A percentile compares a stretch with the other conserved stretches of the same genome.
Conservation (phyloP, 2,113 vertebrate species). For the Halcyon malimbica region DNA sequence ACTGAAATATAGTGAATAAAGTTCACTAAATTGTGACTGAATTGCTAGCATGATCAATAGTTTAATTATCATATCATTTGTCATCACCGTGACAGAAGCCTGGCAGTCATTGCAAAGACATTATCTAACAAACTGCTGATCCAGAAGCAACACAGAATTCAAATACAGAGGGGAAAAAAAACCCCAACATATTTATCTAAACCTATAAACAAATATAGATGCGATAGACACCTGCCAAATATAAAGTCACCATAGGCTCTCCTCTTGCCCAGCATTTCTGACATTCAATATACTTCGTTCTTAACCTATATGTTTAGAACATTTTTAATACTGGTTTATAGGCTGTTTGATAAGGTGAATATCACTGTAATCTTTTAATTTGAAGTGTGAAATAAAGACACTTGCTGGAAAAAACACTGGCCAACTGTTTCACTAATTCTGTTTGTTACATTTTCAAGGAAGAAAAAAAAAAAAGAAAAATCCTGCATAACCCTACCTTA, state of each 20-base stretch:
- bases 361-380: neutral
- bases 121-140: neutral
- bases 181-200: neutral
- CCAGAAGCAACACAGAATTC: neutral
- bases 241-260: neutral
- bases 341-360: neutral
- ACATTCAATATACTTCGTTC: neutral
- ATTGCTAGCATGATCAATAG: neutral
- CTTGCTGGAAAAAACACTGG: neutral
- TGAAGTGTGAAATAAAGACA: neutral
- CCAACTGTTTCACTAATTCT: neutral
- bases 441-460: neutral
- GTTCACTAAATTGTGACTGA: neutral
- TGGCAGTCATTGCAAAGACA: neutral
- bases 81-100: neutral
- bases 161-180: neutral
- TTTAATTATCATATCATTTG: conserved; percentile 1
- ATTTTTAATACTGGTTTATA: neutral
- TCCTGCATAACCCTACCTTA: neutral
- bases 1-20: neutral
- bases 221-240: neutral
- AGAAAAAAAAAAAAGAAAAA: too few relatives aligned
- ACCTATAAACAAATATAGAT: neutral
- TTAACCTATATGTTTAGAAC: neutral
- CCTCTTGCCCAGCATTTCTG: neutral